These are phyloP conservation scores for Eucera pruinosa DNA, from an alignment of 2,888 invertebrate species.

Conservation along the genomic window DNA sequence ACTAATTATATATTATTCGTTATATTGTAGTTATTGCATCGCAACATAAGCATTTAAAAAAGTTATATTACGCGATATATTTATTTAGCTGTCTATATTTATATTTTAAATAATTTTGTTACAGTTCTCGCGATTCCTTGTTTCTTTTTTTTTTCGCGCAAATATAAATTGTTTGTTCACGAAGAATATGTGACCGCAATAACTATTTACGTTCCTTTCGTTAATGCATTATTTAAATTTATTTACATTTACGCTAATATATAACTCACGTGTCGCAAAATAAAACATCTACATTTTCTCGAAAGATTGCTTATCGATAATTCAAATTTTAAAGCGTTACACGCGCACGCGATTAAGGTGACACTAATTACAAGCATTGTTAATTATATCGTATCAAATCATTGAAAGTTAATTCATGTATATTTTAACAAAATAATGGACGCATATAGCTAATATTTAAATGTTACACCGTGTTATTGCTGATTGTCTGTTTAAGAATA, in stretches of 20 bases:
- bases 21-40: constrained; percentile 14
- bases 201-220: too few species aligned
- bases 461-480: neutral
- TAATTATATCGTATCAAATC: neutral
- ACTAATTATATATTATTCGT: too few species aligned
- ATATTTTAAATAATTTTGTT: neutral
- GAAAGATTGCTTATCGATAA: neutral
- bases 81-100: neutral
- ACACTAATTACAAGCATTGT: too few species aligned
- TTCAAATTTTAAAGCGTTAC: neutral
- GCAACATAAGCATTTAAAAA: neutral
- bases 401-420: constrained; percentile 1
- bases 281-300: neutral
- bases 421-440: neutral
- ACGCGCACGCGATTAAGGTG: too few species aligned
- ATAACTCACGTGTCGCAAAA: too few species aligned
- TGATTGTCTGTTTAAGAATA: constrained; percentile 2
- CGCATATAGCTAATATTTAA: neutral
- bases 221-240: too few species aligned
- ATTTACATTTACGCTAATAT: too few species aligned
- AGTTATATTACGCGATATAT: constrained; percentile 1
- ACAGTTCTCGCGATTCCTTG: neutral
- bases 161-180: neutral
- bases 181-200: neutral
- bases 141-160: neutral